phyloP scores from a whole-genome alignment of 2,113 vertebrate genomes.

The Casuarius casuarius region DNA sequence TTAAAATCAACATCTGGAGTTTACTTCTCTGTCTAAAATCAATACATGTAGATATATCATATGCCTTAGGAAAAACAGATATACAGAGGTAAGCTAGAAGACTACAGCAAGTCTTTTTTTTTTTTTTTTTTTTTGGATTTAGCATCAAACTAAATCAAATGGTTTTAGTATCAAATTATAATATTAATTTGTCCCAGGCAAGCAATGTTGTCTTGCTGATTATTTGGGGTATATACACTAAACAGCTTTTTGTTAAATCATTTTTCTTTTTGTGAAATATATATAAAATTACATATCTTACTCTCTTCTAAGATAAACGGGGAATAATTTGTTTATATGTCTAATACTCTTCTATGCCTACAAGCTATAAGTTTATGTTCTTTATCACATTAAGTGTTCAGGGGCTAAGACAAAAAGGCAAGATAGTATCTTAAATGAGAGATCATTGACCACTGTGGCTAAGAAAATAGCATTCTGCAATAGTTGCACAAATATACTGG shows the following conservation, averaged over 20 bases:
- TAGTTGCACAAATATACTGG: not conserved
- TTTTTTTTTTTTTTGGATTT: no score
- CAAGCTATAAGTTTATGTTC: not conserved
- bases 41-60: not conserved
- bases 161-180: not conserved
- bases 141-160: not conserved
- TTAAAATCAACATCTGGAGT: not conserved
- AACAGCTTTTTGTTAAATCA: not conserved
- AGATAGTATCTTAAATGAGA: not conserved
- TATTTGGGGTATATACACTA: not conserved
- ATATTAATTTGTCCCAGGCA: not conserved
- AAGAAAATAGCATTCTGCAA: not conserved
- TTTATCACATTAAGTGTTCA: not conserved
- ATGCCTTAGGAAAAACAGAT: not conserved
- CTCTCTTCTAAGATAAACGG: not conserved
- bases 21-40: conserved; percentile 1
- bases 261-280: not conserved
- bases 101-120: not conserved
- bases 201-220: not conserved
- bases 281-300: not conserved
- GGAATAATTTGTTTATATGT: not conserved
- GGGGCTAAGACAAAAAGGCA: not conserved
- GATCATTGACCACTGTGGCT: not conserved
- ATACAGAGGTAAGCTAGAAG: not conserved
- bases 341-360: not conserved